Evolutionary conservation across 1,140 invertebrate genomes (phyloP).

Genomic region (Bombus superbus): DNA sequence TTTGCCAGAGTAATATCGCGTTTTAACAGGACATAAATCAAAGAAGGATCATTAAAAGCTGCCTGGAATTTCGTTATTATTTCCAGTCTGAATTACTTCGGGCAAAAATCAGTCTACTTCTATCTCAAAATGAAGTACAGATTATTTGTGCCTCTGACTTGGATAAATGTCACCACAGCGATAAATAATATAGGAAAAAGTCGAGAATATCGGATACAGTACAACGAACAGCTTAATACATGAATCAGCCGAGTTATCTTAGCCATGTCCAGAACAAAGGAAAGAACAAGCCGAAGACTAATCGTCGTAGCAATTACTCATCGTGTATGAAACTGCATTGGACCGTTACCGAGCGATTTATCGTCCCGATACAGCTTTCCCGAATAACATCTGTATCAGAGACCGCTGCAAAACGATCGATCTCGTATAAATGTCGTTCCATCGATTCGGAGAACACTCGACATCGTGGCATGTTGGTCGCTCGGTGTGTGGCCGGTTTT

Average conservation of each 20-base stretch:
- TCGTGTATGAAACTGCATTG: neutral
- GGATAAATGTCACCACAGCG: neutral
- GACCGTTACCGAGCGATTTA: slow-evolving; percentile 15
- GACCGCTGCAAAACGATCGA: slow-evolving; percentile 9
- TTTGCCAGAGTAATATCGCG: neutral
- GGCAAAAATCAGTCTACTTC: neutral
- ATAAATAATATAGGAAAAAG: neutral
- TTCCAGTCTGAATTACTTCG: neutral
- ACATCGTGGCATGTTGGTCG: neutral
- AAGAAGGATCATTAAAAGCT: neutral
- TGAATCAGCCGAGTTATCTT: slow-evolving; percentile 38
- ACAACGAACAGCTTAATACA: neutral
- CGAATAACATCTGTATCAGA: slow-evolving; percentile 17
- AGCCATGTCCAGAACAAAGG: neutral
- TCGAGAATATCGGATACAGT: neutral
- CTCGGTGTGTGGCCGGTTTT: neutral
- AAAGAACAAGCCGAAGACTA: slow-evolving; percentile 5
- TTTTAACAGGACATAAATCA: neutral
- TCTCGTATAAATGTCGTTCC: slow-evolving; percentile 31
- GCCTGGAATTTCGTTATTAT: neutral
- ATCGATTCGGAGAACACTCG: neutral
- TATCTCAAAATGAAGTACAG: no score
- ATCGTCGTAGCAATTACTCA: slow-evolving; percentile 21
- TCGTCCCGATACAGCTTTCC: neutral
- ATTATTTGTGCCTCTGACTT: neutral